phyloP scores from a whole-genome alignment of 1,140 invertebrate genomes.

The Hyles euphorbiae region DNA sequence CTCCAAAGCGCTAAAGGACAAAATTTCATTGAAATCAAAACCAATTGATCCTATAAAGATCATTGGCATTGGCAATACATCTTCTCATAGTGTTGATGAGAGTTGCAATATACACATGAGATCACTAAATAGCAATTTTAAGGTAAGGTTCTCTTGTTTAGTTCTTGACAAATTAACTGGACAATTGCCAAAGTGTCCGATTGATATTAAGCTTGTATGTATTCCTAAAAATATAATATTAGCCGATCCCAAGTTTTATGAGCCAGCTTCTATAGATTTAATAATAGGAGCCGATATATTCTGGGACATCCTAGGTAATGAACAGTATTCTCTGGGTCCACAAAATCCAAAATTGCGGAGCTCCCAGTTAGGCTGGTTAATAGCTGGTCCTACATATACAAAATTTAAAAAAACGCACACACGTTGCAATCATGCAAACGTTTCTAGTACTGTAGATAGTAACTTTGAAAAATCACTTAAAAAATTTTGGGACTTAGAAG shows the following conservation, averaged over 20 bases:
- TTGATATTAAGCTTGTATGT: neutral
- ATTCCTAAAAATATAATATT: constrained; percentile 1
- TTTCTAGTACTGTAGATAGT: no score
- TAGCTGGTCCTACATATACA: no score
- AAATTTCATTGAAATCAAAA: constrained; percentile 10
- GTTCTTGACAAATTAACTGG: neutral
- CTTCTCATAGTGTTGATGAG: neutral
- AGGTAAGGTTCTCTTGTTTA: neutral
- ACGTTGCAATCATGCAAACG: no score
- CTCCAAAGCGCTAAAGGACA: constrained; percentile 18
- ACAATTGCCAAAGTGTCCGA: neutral
- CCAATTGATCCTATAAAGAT: constrained; percentile 14
- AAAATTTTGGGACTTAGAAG: no score
- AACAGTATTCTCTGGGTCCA: constrained; percentile 24
- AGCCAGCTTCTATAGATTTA: constrained; percentile 36
- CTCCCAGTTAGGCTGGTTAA: constrained; percentile 27
- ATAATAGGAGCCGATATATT: constrained; percentile 44
- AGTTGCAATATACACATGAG: neutral
- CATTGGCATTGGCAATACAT: constrained; percentile 16
- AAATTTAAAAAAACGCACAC: no score
- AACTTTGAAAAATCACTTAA: no score
- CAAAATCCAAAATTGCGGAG: constrained; percentile 30
- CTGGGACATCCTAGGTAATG: constrained; percentile 34
- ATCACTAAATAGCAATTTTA: neutral
- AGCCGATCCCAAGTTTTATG: constrained; percentile 46